Evolutionary conservation across 1,140 invertebrate species (phyloP).

Genomic region (Alviniconcha marisindica): DNA sequence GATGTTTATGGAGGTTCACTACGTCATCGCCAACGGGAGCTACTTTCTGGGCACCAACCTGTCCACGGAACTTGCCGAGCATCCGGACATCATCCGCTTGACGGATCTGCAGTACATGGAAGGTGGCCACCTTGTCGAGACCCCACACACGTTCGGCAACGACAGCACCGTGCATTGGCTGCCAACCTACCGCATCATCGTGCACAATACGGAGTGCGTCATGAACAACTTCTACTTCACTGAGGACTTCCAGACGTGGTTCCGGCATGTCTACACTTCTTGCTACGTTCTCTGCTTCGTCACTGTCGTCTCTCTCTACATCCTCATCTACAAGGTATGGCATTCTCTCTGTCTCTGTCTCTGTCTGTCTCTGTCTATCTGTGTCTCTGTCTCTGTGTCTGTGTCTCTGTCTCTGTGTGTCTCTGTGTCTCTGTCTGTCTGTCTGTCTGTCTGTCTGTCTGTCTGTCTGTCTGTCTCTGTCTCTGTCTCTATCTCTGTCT

Average conservation of each 20-base stretch:
- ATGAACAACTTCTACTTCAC: conserved; percentile 43
- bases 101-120: background rate
- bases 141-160: conserved; percentile 1
- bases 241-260: conserved; percentile 37
- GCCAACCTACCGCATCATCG: background rate
- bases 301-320: conserved; percentile 48
- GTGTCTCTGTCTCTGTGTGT: background rate
- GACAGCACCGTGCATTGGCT: background rate
- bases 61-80: background rate
- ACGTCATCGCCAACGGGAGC: conserved; percentile 11
- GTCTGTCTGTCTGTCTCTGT: background rate
- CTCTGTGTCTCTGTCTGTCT: background rate
- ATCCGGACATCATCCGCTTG: background rate
- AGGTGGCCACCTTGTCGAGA: background rate
- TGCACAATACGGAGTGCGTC: conserved; percentile 23
- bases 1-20: conserved; percentile 33
- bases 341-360: background rate
- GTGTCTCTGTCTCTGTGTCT: background rate
- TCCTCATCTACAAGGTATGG: conserved; percentile 49
- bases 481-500: background rate
- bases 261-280: conserved; percentile 45
- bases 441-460: background rate
- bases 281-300: conserved; percentile 47
- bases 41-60: conserved; percentile 6
- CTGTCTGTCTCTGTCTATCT: background rate